A percentile compares a stretch with the other conserved stretches of the same genome.
Evolutionary conservation across 2,797 vertebrate genomes (phyloP).

Genomic region (Acipenser oxyrinchus): DNA sequence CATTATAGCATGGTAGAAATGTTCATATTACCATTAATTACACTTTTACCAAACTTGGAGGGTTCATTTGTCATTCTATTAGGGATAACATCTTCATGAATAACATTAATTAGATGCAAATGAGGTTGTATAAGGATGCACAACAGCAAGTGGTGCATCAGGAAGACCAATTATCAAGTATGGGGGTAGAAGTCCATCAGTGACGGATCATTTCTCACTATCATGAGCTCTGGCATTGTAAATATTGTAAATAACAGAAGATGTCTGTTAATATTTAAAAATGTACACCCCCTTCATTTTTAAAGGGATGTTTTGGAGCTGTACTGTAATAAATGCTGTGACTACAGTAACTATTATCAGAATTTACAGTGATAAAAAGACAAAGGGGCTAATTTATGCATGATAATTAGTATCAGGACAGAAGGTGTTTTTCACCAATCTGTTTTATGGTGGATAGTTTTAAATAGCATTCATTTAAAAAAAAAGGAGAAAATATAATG

Average conservation of each 20-base stretch:
- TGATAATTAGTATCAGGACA: background rate
- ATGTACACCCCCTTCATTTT: background rate
- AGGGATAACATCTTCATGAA: constrained; percentile 48
- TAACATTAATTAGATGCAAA: constrained; percentile 61
- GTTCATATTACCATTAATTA: constrained; percentile 17
- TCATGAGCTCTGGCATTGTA: background rate
- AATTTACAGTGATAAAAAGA: background rate
- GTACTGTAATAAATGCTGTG: background rate
- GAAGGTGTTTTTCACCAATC: background rate
- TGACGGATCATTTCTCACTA: constrained; percentile 14
- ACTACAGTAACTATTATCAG: background rate
- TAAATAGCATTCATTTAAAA: background rate
- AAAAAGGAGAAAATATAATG: too few species aligned
- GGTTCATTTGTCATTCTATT: constrained; percentile 50
- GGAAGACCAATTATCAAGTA: constrained; percentile 48
- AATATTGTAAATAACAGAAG: background rate
- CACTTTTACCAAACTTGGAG: constrained; percentile 38
- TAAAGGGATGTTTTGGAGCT: background rate
- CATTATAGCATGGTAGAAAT: constrained; percentile 3
- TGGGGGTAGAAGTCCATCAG: constrained; percentile 38
- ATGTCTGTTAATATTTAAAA: background rate
- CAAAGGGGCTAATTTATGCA: background rate
- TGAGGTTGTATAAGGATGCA: constrained; percentile 47
- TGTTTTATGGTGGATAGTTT: background rate
- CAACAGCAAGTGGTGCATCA: constrained; percentile 38